A percentile compares a stretch with the other conserved stretches of the same genome.
These are phyloP conservation scores for Isoperla grammatica DNA, from an alignment of 2,888 invertebrate genomes.

Conservation along the genomic window DNA sequence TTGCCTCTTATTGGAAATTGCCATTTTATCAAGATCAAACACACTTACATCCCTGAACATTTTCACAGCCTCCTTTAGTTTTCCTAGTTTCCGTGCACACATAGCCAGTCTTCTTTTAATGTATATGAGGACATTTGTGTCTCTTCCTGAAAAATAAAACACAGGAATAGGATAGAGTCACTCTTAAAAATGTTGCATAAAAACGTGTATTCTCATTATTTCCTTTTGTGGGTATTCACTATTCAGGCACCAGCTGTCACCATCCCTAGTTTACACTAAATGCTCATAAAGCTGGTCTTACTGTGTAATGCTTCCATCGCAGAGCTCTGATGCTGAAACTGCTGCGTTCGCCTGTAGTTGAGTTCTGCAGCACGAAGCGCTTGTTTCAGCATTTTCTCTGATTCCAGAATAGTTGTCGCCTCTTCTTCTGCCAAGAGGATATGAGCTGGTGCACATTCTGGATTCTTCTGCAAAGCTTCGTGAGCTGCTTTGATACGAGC, in stretches of 20 bases:
- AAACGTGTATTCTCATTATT: too few species aligned
- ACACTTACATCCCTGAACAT: slow-evolving; percentile 79
- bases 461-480: slow-evolving; percentile 76
- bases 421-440: slow-evolving; percentile 96
- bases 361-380: slow-evolving; percentile 79
- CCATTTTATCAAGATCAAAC: too few species aligned
- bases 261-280: neutral
- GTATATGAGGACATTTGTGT: slow-evolving; percentile 91
- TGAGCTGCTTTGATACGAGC: slow-evolving; percentile 88
- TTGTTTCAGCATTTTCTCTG: slow-evolving; percentile 74
- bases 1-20: too few species aligned
- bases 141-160: slow-evolving; percentile 55
- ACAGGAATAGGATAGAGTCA: too few species aligned
- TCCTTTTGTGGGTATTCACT: too few species aligned
- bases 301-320: slow-evolving; percentile 69
- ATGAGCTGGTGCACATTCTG: slow-evolving; percentile 92
- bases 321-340: slow-evolving; percentile 68
- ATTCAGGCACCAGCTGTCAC: too few species aligned
- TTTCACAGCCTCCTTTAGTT: slow-evolving; percentile 91
- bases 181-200: too few species aligned
- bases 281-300: slow-evolving; percentile 33
- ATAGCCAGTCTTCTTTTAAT: slow-evolving; percentile 92
- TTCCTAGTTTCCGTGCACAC: slow-evolving; percentile 92
- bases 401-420: slow-evolving; percentile 84
- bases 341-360: slow-evolving; percentile 74